Conservation (phyloP, 1,140 invertebrate species). For the Bombus turneri region DNA sequence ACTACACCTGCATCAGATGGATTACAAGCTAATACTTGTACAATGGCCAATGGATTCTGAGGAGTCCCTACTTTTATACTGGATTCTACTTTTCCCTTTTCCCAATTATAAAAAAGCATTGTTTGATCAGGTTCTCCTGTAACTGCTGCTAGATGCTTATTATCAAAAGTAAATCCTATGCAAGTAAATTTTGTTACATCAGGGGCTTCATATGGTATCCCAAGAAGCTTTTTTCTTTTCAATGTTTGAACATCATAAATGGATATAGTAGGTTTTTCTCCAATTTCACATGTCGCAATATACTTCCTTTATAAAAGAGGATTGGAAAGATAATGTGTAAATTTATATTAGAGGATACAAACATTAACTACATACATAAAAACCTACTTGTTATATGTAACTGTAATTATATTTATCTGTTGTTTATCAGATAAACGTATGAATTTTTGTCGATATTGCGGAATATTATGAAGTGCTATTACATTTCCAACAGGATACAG, state of each 20-base stretch:
- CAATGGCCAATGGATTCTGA: slow-evolving; percentile 83
- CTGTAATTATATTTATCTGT: slow-evolving; percentile 83
- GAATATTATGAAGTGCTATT: slow-evolving; percentile 85
- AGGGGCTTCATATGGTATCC: slow-evolving; percentile 82
- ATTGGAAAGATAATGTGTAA: neutral
- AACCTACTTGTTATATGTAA: slow-evolving; percentile 87
- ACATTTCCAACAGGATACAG: slow-evolving; percentile 87
- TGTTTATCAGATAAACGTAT: slow-evolving; percentile 81
- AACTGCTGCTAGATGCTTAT: slow-evolving; percentile 89
- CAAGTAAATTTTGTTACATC: slow-evolving; percentile 85
- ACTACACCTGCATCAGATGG: slow-evolving; percentile 89
- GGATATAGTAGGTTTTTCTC: slow-evolving; percentile 84
- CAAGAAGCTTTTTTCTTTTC: slow-evolving; percentile 85
- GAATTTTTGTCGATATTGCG: slow-evolving; percentile 77
- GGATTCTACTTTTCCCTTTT: slow-evolving; percentile 91
- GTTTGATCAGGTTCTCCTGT: slow-evolving; percentile 91
- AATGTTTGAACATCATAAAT: slow-evolving; percentile 86
- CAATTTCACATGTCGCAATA: slow-evolving; percentile 82
- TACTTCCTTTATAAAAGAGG: slow-evolving; percentile 81
- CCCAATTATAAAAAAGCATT: slow-evolving; percentile 92
- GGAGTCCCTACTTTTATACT: slow-evolving; percentile 87
- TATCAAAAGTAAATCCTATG: slow-evolving; percentile 90
- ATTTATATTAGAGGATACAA: neutral
- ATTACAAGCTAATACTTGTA: slow-evolving; percentile 86
- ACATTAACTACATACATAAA: neutral